A percentile compares a stretch with the other conserved stretches of the same genome.
These are phyloP conservation scores for Acanthosepion pharaonis DNA, from an alignment of 2,888 invertebrate species.

Conservation along the genomic window DNA sequence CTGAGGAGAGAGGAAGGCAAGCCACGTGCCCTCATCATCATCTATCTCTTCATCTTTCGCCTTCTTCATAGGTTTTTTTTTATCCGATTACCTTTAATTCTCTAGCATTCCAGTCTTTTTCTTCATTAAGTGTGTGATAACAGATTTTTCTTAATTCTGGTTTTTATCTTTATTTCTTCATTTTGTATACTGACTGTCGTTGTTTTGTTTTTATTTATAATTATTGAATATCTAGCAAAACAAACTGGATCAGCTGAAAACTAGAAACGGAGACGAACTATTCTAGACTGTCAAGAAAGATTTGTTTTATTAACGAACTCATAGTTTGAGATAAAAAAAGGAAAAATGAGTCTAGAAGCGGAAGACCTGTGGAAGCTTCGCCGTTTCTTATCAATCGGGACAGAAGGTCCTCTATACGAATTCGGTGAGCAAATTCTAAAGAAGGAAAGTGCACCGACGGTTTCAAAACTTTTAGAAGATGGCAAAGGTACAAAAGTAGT, in stretches of 20 bases:
- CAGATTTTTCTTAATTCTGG: neutral
- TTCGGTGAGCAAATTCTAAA: constrained; percentile 62
- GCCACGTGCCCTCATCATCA: neutral
- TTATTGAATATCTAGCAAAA: neutral
- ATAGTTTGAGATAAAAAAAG: neutral
- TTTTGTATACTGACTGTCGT: neutral
- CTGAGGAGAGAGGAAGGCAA: neutral
- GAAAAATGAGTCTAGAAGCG: constrained; percentile 48
- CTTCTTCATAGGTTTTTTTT: neutral
- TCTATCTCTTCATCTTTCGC: neutral
- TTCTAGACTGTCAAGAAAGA: neutral
- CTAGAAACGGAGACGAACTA: constrained; percentile 1
- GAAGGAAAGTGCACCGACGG: constrained; percentile 61
- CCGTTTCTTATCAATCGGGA: constrained; percentile 66
- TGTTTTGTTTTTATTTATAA: neutral
- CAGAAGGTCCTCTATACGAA: constrained; percentile 66
- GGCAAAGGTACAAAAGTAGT: constrained; percentile 68
- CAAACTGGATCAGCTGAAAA: neutral
- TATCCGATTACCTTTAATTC: neutral
- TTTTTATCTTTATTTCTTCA: neutral
- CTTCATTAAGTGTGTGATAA: neutral
- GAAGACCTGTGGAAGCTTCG: constrained; percentile 50
- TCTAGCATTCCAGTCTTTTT: neutral
- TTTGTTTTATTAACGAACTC: neutral
- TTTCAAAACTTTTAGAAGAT: constrained; percentile 64